Percentiles rank a stretch among this genome's conserved stretches.
phyloP scores from a whole-genome alignment of 2,113 vertebrate species.

The Tachysurus fulvidraco region DNA sequence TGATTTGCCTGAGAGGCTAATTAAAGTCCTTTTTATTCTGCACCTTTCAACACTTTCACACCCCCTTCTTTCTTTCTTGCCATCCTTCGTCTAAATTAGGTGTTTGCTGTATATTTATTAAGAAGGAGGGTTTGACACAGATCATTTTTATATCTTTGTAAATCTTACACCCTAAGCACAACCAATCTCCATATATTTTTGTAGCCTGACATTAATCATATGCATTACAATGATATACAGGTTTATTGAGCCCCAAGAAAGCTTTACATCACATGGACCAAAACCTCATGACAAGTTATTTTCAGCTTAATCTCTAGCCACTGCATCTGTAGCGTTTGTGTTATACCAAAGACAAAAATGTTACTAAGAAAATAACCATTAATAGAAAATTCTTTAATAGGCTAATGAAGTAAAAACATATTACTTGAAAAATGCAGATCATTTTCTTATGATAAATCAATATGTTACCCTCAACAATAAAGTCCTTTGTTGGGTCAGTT shows the following conservation, averaged over 20 bases:
- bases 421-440: not conserved
- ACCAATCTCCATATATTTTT: constrained; percentile 21
- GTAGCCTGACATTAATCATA: constrained; percentile 21
- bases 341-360: not conserved
- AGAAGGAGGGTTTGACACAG: not conserved
- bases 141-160: constrained; percentile 21
- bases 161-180: constrained; percentile 6
- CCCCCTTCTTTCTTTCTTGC: constrained; percentile 54
- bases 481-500: not conserved
- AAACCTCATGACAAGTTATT: not conserved
- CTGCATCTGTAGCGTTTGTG: not conserved
- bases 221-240: constrained; percentile 25
- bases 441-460: not conserved
- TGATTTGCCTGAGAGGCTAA: constrained; percentile 69
- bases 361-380: not conserved
- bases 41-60: constrained; percentile 66
- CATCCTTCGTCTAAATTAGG: constrained; percentile 2
- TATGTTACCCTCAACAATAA: not conserved
- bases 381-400: not conserved
- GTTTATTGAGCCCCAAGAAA: not conserved
- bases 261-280: not conserved
- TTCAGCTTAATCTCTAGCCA: not conserved
- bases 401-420: not conserved
- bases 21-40: constrained; percentile 68
- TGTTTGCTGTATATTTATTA: constrained; percentile 23